Evolutionary conservation across 2,113 vertebrate species (phyloP).

Genomic region (Rynchops niger): DNA sequence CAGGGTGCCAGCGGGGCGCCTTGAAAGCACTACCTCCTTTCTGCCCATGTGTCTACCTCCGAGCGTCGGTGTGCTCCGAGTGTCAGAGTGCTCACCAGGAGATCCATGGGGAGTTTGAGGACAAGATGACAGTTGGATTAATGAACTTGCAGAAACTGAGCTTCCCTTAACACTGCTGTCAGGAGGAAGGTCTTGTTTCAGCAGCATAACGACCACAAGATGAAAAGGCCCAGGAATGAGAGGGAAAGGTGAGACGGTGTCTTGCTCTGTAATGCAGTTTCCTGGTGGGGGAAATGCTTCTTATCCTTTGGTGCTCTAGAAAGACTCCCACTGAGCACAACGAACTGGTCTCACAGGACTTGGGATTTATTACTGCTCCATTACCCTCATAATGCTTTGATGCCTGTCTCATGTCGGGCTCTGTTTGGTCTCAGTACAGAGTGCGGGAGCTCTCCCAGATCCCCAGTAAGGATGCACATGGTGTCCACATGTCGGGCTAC

Average conservation of each 20-base stretch:
- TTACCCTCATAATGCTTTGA: not conserved
- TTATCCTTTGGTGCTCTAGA: not conserved
- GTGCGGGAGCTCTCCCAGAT: not conserved
- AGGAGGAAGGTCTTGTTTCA: not conserved
- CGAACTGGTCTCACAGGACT: not conserved
- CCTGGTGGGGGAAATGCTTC: not conserved
- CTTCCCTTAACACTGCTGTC: not conserved
- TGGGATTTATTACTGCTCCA: not conserved
- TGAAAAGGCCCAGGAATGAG: not conserved
- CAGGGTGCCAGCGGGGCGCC: not conserved
- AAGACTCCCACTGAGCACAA: not conserved
- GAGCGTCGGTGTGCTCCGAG: fast-evolving
- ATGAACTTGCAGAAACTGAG: not conserved
- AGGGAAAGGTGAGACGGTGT: not conserved
- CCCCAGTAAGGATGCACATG: not conserved
- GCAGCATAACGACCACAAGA: not conserved
- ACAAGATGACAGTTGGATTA: not conserved
- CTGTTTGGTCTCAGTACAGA: not conserved
- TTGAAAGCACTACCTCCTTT: not conserved
- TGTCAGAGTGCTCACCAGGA: not conserved
- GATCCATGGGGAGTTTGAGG: not conserved
- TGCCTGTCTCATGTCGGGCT: not conserved
- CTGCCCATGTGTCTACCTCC: not conserved
- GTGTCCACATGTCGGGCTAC: not conserved
- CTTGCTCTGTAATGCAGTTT: not conserved